Percentiles rank a stretch among this genome's conserved stretches.
These are phyloP conservation scores for Trichopoda pennipes DNA, from an alignment of 2,888 invertebrate species.

Conservation along the genomic window DNA sequence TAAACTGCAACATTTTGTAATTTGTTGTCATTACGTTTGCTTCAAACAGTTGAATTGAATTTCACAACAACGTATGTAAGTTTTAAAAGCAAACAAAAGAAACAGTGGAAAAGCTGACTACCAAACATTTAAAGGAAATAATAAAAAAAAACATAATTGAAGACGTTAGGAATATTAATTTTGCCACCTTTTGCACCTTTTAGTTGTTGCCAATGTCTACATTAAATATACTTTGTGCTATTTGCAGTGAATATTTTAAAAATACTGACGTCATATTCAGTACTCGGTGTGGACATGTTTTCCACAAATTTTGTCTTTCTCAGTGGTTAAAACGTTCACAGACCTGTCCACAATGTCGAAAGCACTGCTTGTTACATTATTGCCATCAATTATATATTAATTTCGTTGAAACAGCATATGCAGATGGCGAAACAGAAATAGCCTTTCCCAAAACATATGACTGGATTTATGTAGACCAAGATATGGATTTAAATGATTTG, in stretches of 20 bases:
- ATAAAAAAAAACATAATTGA: not conserved
- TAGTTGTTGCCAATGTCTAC: slow-evolving; percentile 23
- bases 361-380: slow-evolving; percentile 69
- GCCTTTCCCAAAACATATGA: slow-evolving; percentile 63
- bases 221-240: slow-evolving; percentile 75
- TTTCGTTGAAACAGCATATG: slow-evolving; percentile 71
- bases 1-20: no score
- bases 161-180: not conserved
- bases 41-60: not conserved
- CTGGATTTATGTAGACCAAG: slow-evolving; percentile 67
- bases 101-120: not conserved
- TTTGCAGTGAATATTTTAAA: slow-evolving; percentile 75
- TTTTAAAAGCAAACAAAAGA: no score
- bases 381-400: slow-evolving; percentile 75
- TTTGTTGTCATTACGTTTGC: no score
- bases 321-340: slow-evolving; percentile 72
- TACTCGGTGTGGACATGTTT: slow-evolving; percentile 75
- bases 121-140: not conserved
- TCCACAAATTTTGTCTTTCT: slow-evolving; percentile 73
- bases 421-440: slow-evolving; percentile 64
- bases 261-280: slow-evolving; percentile 72
- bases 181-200: not conserved
- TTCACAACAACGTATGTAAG: not conserved
- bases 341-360: slow-evolving; percentile 75
- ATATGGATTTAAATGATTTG: slow-evolving; percentile 50